Evolutionary conservation across 2,888 invertebrate species (phyloP), one percentile per base, ranked within the genome.

Genomic region (Hecatera dysodea): DNA sequence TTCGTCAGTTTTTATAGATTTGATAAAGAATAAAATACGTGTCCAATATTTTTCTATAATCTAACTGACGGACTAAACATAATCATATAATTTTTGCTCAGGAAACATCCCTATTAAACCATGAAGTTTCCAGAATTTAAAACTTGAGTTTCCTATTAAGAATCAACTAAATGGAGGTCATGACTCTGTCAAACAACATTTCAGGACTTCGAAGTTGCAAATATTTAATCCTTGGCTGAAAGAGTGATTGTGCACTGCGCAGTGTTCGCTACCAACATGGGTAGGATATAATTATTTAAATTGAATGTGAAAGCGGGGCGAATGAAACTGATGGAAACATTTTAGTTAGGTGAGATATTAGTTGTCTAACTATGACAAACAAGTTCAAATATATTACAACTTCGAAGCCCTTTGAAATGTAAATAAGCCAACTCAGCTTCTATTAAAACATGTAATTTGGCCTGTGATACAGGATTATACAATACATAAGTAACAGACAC

Each of bases 371-470:
- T 4, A 6, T 29, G 29, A 4, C 29, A 29, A 29, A 4, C 29
- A 29, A n/a, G n/a, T n/a, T n/a, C n/a, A n/a, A n/a, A n/a, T n/a
- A n/a, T n/a, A n/a, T n/a, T n/a, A n/a, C n/a, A 44, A 46, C 52
- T 77, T 77, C 50, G 17, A 46, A 77, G 52, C 57, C 44, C 50
- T 57, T n/a, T 52, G 29, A 68, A 68, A 57, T 52, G 9, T 11
- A 2, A 57, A 48, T 17, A 52, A 60, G 27, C 19, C 42, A 29
- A 15, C 22, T 56, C 55, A 11, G 6, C 48, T 50, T 36, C 17
- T 29, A 15, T 33, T 24, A 12, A 1, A 67, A 27, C 6, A 33
- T 22, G 19, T 11, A 22, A 24, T 11, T 33, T 3, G 12, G 33
- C 19, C 11, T 7, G 56, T 2, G 56, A 15, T 11, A 27, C 1